These are phyloP conservation scores for Rhyacophila evoluta DNA, from an alignment of 2,888 invertebrate species.

Conservation along the genomic window DNA sequence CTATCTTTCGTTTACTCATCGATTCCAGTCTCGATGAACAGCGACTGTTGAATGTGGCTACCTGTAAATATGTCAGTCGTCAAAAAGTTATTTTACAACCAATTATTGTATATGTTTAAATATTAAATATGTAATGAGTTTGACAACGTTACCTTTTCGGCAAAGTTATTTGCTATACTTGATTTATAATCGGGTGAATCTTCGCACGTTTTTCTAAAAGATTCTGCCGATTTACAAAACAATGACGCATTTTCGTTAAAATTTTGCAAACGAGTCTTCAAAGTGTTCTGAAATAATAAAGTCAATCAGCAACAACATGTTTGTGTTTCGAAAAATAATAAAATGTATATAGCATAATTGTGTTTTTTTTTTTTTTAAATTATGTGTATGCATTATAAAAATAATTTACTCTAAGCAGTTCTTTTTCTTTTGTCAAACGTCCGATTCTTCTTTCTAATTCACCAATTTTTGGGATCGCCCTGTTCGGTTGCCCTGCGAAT, in stretches of 20 bases:
- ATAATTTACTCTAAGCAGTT: conserved; percentile 49
- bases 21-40: conserved; percentile 42
- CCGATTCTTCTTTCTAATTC: conserved; percentile 50
- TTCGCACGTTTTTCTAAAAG: conserved; percentile 34
- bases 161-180: conserved; percentile 20
- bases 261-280: conserved; percentile 40
- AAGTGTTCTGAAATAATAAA: conserved; percentile 49
- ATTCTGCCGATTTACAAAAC: conserved; percentile 34
- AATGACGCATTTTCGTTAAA: conserved; percentile 38
- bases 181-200: conserved; percentile 31
- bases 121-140: neutral
- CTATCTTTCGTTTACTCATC: conserved; percentile 48
- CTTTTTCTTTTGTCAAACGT: conserved; percentile 51
- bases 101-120: no score
- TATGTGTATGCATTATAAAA: no score
- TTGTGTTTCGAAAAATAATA: no score
- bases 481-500: conserved; percentile 26
- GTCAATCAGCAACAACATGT: no score
- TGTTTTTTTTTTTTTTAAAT: no score
- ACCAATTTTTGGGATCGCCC: conserved; percentile 39
- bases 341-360: no score
- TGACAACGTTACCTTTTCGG: conserved; percentile 40
- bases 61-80: conserved; percentile 45
- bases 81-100: no score
- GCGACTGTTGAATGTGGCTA: conserved; percentile 34